phyloP scores from a whole-genome alignment of 2,888 invertebrate species.

The Polydrusus tereticollis region DNA sequence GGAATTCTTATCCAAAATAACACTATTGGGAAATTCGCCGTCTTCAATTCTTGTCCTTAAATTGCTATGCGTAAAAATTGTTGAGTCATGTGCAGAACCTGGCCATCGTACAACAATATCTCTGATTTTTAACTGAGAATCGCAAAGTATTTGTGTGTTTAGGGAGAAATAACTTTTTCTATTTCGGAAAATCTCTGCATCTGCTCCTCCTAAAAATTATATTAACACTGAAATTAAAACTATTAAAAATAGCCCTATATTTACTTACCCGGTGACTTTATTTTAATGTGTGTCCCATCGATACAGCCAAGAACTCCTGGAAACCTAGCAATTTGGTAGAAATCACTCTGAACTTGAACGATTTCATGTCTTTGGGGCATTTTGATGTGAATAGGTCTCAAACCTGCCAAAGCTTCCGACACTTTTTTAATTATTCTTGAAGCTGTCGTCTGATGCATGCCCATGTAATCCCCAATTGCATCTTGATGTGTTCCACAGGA shows the following conservation, averaged over 20 bases:
- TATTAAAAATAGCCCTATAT: neutral
- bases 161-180: no score
- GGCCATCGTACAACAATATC: no score
- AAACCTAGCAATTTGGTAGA: constrained; percentile 30
- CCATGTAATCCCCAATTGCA: neutral
- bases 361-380: constrained; percentile 22
- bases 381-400: constrained; percentile 26
- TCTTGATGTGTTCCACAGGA: neutral
- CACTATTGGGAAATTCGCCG: no score
- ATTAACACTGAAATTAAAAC: no score
- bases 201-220: no score
- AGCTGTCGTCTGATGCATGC: neutral
- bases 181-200: no score
- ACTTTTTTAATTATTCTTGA: neutral
- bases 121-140: no score
- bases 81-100: no score
- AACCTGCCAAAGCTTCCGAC: constrained; percentile 10
- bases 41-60: no score
- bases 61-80: no score
- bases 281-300: neutral
- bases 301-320: constrained; percentile 30
- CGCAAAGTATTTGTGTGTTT: no score
- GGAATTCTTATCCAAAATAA: no score
- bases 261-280: neutral
- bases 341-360: constrained; percentile 3